These are phyloP conservation scores for Astyanax mexicanus DNA, from an alignment of 2,797 vertebrate genomes.

Conservation along the genomic window DNA sequence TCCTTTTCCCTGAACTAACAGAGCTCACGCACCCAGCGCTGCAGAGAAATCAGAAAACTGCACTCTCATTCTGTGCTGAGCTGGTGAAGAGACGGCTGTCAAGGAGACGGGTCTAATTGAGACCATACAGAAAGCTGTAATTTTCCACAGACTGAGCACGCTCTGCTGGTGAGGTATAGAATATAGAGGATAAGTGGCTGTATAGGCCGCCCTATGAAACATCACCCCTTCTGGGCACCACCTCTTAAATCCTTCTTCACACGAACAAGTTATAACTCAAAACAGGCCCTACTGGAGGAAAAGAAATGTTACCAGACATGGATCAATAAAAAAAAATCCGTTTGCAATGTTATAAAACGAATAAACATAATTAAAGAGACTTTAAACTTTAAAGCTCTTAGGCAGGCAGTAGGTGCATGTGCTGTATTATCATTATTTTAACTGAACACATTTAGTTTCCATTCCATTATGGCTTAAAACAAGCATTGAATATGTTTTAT, in stretches of 20 bases:
- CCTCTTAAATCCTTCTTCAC: neutral
- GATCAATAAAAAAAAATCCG: neutral
- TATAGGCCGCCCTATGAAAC: slow-evolving; percentile 15
- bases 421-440: too few species aligned
- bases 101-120: slow-evolving; percentile 60
- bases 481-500: too few species aligned
- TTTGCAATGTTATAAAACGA: neutral
- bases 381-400: too few species aligned
- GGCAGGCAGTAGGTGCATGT: too few species aligned
- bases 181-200: slow-evolving; percentile 32
- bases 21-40: neutral
- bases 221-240: slow-evolving; percentile 19
- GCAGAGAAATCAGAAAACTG: slow-evolving; percentile 49
- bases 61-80: slow-evolving; percentile 60
- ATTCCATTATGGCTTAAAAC: too few species aligned
- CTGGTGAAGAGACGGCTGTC: slow-evolving; percentile 42
- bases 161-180: slow-evolving; percentile 24
- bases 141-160: slow-evolving; percentile 57
- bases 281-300: slow-evolving; percentile 5
- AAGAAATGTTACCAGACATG: neutral
- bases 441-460: too few species aligned
- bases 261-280: slow-evolving; percentile 1
- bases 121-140: slow-evolving; percentile 60
- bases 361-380: neutral
- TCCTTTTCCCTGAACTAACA: slow-evolving; percentile 11